Evolutionary conservation across 1,140 invertebrate genomes (phyloP).

Genomic region (Zeugodacus cucurbitae): DNA sequence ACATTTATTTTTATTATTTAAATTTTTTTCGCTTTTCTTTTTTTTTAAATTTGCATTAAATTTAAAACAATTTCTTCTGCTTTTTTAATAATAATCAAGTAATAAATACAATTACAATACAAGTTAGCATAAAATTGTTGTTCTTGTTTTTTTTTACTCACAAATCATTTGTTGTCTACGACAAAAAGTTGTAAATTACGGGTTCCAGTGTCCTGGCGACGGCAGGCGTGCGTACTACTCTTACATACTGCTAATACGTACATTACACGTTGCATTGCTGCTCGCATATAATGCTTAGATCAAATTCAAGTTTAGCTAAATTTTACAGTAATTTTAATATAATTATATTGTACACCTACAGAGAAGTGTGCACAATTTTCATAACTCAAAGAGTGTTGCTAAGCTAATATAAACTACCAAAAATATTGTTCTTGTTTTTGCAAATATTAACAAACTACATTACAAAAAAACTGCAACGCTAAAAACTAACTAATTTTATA

Average conservation of each 20-base stretch:
- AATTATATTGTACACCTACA: conserved; percentile 2
- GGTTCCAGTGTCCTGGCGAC: not conserved
- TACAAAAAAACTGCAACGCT: not conserved
- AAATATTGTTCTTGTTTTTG: not conserved
- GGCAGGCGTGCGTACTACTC: not conserved
- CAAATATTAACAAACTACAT: conserved; percentile 25
- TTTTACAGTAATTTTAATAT: not conserved
- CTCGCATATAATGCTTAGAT: not conserved
- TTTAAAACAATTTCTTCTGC: too few species aligned
- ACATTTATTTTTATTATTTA: not conserved
- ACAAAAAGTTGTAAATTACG: not conserved
- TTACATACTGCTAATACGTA: not conserved
- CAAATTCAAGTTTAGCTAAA: not conserved
- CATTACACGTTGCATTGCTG: not conserved
- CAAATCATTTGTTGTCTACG: conserved; percentile 17
- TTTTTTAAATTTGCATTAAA: not conserved
- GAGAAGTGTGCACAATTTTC: not conserved
- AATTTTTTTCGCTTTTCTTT: not conserved
- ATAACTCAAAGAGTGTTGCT: not conserved
- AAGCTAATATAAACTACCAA: not conserved
- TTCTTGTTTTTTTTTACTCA: not conserved
- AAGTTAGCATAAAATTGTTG: not conserved
- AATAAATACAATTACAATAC: too few species aligned
- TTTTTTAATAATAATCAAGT: too few species aligned
- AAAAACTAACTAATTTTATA: not conserved